These are phyloP conservation scores for Borostomias antarcticus DNA, from an alignment of 2,797 vertebrate species.

Conservation along the genomic window DNA sequence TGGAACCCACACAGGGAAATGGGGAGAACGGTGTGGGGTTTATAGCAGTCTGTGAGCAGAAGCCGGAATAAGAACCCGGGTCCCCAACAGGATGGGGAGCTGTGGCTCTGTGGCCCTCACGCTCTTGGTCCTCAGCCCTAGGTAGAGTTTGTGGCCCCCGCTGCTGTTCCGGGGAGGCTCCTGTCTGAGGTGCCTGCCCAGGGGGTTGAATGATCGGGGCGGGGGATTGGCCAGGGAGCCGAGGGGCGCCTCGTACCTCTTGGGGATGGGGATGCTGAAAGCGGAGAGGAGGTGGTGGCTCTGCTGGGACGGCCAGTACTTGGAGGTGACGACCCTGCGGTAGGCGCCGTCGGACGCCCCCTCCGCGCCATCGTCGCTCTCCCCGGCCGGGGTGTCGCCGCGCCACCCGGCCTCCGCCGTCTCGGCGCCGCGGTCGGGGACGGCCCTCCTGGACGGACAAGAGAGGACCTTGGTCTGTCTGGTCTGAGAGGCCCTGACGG, in stretches of 20 bases:
- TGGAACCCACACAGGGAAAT: constrained; percentile 6
- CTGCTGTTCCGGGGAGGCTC: constrained; percentile 28
- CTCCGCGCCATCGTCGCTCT: constrained; percentile 22
- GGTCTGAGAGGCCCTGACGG: constrained; percentile 50
- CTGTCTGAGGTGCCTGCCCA: constrained; percentile 54
- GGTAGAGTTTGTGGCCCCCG: constrained; percentile 26
- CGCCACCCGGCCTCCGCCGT: too few relatives aligned
- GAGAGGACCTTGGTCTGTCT: constrained; percentile 21
- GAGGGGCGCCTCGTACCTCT: constrained; percentile 34
- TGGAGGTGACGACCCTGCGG: constrained; percentile 26
- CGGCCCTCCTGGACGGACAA: background rate
- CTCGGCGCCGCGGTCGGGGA: background rate
- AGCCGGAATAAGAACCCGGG: constrained; percentile 56
- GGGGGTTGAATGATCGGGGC: constrained; percentile 22
- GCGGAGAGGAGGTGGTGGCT: constrained; percentile 46
- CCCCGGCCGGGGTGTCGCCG: constrained; percentile 21
- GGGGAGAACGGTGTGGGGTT: constrained; percentile 13
- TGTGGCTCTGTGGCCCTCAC: constrained; percentile 30
- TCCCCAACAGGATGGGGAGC: constrained; percentile 62
- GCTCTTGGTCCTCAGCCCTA: constrained; percentile 25
- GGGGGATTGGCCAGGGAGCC: constrained; percentile 38
- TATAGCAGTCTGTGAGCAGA: constrained; percentile 54
- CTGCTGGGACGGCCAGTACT: constrained; percentile 49
- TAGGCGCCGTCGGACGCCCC: constrained; percentile 26
- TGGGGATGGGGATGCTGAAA: constrained; percentile 40